phyloP scores from a whole-genome alignment of 23 tunicate genomes.

The Halocynthia aurantium region DNA sequence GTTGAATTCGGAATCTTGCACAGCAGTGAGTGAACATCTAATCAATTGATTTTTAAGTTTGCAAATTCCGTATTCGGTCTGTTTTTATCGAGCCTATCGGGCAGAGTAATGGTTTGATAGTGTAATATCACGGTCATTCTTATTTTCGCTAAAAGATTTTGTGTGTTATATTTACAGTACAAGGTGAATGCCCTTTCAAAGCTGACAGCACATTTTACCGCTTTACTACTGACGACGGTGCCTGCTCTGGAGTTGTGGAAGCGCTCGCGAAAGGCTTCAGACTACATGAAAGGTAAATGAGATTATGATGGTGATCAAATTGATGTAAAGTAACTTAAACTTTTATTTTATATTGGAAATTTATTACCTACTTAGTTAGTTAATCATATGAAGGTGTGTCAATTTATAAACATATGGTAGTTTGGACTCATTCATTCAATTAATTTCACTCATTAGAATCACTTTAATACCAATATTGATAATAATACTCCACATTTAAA shows the following conservation, averaged over 20 bases:
- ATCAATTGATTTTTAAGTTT: neutral
- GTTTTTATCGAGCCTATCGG: neutral
- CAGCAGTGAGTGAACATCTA: conserved; percentile 5
- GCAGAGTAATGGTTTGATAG: neutral
- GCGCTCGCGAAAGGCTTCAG: conserved; percentile 54
- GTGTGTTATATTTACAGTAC: conserved; percentile 15
- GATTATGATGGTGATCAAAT: too few relatives aligned
- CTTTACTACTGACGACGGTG: conserved; percentile 56
- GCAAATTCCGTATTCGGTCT: neutral
- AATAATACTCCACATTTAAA: too few relatives aligned
- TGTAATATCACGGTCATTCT: neutral
- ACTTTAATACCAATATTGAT: too few relatives aligned
- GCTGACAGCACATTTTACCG: conserved; percentile 63
- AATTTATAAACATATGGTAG: too few relatives aligned
- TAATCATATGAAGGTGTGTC: too few relatives aligned
- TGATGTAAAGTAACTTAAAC: too few relatives aligned
- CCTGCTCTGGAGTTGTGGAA: conserved; percentile 36
- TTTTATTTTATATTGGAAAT: too few relatives aligned
- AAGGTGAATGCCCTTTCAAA: conserved; percentile 43
- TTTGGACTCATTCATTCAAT: too few relatives aligned
- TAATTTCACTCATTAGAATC: too few relatives aligned
- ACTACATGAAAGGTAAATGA: conserved; percentile 44
- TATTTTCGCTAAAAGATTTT: neutral
- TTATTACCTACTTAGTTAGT: too few relatives aligned
- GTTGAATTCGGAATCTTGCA: conserved; percentile 19